Conservation (phyloP, 2,888 invertebrate species). For the Drosophila greeni region DNA sequence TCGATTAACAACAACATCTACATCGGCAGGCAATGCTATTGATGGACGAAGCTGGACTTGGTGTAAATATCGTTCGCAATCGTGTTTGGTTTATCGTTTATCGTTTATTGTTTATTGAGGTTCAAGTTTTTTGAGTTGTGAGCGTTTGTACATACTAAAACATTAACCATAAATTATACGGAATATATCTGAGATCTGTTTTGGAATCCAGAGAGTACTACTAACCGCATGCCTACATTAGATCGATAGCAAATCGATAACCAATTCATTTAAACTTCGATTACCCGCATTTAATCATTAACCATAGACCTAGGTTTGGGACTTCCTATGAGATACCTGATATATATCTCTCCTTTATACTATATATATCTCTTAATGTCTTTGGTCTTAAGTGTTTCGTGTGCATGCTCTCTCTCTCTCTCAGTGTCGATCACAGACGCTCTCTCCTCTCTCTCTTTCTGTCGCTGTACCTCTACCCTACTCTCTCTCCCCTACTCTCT, state of each 20-base stretch:
- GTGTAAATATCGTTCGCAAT: slow-evolving; percentile 86
- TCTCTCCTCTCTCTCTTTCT: not conserved
- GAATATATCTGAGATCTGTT: not conserved
- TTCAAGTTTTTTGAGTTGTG: slow-evolving; percentile 27
- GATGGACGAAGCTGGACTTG: slow-evolving; percentile 92
- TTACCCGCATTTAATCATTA: slow-evolving; percentile 41
- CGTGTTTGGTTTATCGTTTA: slow-evolving; percentile 35
- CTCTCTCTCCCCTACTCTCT: not conserved
- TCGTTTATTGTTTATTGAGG: slow-evolving; percentile 10
- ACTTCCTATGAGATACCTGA: not conserved
- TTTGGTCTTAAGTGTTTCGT: slow-evolving; percentile 33
- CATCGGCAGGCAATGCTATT: slow-evolving; percentile 90
- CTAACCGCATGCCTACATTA: slow-evolving; percentile 48
- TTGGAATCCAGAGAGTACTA: slow-evolving; percentile 17
- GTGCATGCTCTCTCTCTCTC: slow-evolving; percentile 58
- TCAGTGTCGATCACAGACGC: slow-evolving; percentile 22
- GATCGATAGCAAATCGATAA: not conserved
- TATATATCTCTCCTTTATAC: not conserved
- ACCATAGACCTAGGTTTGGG: not conserved
- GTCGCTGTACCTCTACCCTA: slow-evolving; percentile 1
- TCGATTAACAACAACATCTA: slow-evolving; percentile 48
- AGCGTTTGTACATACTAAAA: slow-evolving; percentile 33
- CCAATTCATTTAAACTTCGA: not conserved
- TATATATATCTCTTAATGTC: slow-evolving; percentile 18
- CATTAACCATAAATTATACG: slow-evolving; percentile 29